These are phyloP conservation scores for Mus spretus DNA, from an alignment of 2,797 vertebrate genomes.

Conservation along the genomic window DNA sequence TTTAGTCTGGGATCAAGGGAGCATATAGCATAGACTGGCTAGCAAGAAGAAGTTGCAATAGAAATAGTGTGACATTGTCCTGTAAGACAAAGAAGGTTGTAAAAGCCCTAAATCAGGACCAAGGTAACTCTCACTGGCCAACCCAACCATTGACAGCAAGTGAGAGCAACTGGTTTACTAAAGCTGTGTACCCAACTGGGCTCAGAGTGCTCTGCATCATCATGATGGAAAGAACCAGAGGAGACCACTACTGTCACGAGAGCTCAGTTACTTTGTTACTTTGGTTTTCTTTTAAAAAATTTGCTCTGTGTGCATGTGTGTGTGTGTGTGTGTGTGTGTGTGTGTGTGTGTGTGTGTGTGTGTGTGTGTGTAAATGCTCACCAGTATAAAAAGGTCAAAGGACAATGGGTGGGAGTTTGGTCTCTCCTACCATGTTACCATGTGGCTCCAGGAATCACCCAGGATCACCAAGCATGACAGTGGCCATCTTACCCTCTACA, in stretches of 20 bases:
- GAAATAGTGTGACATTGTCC: slow-evolving; percentile 52
- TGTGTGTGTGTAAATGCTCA: neutral
- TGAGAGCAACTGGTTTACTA: no score
- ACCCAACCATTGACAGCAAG: neutral
- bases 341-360: slow-evolving; percentile 7
- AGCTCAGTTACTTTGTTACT: neutral
- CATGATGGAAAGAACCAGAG: neutral
- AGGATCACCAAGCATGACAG: neutral
- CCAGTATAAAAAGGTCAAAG: neutral
- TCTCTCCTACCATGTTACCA: neutral
- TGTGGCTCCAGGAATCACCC: neutral
- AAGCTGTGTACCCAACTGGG: neutral
- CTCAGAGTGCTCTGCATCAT: neutral
- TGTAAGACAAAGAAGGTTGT: slow-evolving; percentile 44
- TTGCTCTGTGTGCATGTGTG: neutral
- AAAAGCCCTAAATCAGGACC: neutral
- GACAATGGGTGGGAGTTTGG: neutral
- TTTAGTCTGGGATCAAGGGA: neutral
- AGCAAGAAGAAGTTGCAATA: slow-evolving; percentile 51
- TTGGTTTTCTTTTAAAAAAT: neutral
- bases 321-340: no score
- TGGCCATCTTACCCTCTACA: fast-evolving
- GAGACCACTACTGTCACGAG: neutral
- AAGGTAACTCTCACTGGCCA: fast-evolving
- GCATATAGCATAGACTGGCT: slow-evolving; percentile 59